Base-by-base conservation (phyloP, 2,113 vertebrate genomes). In the Polyodon spathula region DNA sequence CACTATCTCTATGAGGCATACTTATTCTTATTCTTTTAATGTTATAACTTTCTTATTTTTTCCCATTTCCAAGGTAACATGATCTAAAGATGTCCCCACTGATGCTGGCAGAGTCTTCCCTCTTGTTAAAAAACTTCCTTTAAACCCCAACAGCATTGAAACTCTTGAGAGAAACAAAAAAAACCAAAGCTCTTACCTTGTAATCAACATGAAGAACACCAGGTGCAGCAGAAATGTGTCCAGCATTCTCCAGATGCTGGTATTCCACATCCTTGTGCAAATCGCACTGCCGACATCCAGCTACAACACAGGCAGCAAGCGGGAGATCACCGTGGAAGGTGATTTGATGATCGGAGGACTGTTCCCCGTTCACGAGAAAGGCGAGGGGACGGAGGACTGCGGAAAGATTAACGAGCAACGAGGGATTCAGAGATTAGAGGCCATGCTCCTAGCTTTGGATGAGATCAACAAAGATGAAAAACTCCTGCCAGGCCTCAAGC, bases 401-500 rank as follows among this genome's bases (percentile, higher is more conserved):
- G 96, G 96, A 7, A 92, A 92, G 60, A 93, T 99, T 71, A 99
- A 99, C 0, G 92, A 92, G 63, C 89, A 92, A 56, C 84, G 96
- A 1, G 96, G 96, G n/a, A 94, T 99, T 79, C 95, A 99, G 78
- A 88, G 96, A 57, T 83, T 99, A 66, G 96, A 99, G 71, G 95
- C 96, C 77, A 99, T 99, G 96, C 84, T 99, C 50, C 90, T 99
- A 0, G 95, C 96, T 0, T 79, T 99, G 60, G 96, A 99, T 0
- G 91, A 90, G 75, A 98, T 99, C 78, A 99, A 99, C 79, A 83
- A 85, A 14, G 93, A 95, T 1, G 68, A 83, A 4, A 86, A 60
- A 65, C 86, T 99, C 68, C 86, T 99, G 62, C 96, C 96, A 0
- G 95, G 94, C 0, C 82, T 99, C 71, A 86, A 68, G 61, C 82